These are phyloP conservation scores for Mola mola DNA, from an alignment of 2,113 vertebrate species.

Conservation along the genomic window DNA sequence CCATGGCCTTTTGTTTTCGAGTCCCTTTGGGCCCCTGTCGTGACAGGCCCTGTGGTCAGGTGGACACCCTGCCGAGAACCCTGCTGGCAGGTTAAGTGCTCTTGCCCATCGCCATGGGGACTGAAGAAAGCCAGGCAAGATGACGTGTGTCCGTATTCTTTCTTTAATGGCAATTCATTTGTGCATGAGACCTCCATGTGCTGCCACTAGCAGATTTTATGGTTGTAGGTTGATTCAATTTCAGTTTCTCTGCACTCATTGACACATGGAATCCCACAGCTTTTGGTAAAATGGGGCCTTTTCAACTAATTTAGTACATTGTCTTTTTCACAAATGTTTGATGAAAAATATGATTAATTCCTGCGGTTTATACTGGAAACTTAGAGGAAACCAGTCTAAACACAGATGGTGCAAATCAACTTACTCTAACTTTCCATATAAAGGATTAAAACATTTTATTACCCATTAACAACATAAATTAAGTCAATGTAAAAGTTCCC, in stretches of 20 bases:
- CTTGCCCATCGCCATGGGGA: constrained; percentile 68
- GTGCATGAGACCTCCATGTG: constrained; percentile 2
- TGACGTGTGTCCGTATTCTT: constrained; percentile 29
- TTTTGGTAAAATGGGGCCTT: background rate
- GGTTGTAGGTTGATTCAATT: background rate
- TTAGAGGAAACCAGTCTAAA: no score
- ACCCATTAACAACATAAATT: no score
- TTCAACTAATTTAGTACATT: background rate
- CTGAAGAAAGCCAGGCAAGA: constrained; percentile 32
- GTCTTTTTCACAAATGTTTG: background rate
- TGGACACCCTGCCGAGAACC: constrained; percentile 62
- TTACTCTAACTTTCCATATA: no score
- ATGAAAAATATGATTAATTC: background rate
- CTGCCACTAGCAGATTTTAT: background rate
- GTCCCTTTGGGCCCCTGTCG: constrained; percentile 71
- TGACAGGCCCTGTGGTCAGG: constrained; percentile 76
- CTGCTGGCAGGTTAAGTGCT: constrained; percentile 80
- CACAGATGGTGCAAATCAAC: no score
- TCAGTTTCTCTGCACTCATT: background rate
- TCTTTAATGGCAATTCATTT: constrained; percentile 27
- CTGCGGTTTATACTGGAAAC: background rate
- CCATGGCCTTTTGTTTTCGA: constrained; percentile 67
- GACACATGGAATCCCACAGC: background rate
- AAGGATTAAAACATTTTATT: no score
- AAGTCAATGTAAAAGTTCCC: no score